Conservation (phyloP, 1,140 invertebrate species). For the Dendrolimus kikuchii region DNA sequence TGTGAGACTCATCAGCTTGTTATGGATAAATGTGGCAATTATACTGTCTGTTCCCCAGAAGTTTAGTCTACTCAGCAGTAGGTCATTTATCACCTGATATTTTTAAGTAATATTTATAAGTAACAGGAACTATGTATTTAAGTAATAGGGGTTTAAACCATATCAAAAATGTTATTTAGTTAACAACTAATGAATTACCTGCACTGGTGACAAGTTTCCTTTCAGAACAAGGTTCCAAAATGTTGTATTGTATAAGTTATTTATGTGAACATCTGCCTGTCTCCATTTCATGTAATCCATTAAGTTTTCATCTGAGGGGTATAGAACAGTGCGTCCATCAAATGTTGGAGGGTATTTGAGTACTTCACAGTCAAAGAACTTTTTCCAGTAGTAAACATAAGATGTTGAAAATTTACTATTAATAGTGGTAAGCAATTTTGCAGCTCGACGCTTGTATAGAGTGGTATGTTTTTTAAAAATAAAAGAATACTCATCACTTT, state of each 20-base stretch:
- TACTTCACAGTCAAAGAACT: conserved; percentile 80
- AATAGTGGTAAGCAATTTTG: conserved; percentile 89
- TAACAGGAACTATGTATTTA: too few relatives aligned
- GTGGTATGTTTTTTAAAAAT: conserved; percentile 84
- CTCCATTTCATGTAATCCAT: conserved; percentile 96
- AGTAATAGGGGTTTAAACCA: too few relatives aligned
- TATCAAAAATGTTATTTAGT: not conserved
- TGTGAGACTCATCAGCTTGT: too few relatives aligned
- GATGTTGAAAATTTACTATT: conserved; percentile 91
- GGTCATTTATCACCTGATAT: too few relatives aligned
- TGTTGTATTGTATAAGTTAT: conserved; percentile 97
- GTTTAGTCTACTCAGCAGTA: too few relatives aligned
- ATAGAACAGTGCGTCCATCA: conserved; percentile 90
- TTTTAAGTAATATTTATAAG: too few relatives aligned
- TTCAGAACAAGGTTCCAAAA: conserved; percentile 94
- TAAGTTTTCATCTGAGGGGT: conserved; percentile 90
- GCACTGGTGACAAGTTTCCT: conserved; percentile 79
- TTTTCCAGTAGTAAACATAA: conserved; percentile 91
- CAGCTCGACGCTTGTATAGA: conserved; percentile 85
- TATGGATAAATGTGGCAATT: too few relatives aligned
- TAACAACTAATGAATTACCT: conserved; percentile 66
- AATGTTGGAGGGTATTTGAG: conserved; percentile 92
- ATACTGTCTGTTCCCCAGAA: too few relatives aligned
- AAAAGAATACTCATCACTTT: conserved; percentile 98
- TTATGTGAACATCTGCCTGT: conserved; percentile 97